A percentile compares a stretch with the other conserved stretches of the same genome.
Conservation (phyloP, 1,140 invertebrate species). For the Parapsyche elsis region DNA sequence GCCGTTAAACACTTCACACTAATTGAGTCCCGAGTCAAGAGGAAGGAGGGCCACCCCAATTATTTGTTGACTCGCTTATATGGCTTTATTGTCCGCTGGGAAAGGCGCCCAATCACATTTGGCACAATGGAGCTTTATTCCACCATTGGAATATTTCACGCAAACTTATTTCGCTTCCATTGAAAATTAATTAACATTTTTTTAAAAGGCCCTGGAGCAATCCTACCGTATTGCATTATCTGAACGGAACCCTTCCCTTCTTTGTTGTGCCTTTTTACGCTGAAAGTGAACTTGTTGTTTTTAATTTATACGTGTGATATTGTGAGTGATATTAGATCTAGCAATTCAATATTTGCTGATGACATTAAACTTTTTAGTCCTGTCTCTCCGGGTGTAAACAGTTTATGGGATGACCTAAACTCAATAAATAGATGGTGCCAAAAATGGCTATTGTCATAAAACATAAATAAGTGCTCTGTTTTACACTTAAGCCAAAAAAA, state of each 20-base stretch:
- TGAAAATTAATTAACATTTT: slow-evolving; percentile 35
- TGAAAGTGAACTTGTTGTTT: no score
- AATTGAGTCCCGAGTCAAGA: slow-evolving; percentile 55
- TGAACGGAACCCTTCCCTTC: neutral
- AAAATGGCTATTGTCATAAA: no score
- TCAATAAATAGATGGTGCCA: no score
- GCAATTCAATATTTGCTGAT: no score
- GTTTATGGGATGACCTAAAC: no score
- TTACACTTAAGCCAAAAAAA: no score
- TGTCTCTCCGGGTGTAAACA: no score
- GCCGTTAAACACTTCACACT: slow-evolving; percentile 51
- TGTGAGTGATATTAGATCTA: no score
- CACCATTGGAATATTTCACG: neutral
- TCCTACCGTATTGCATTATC: neutral
- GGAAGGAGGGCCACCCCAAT: slow-evolving; percentile 43
- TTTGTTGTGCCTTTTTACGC: slow-evolving; percentile 9
- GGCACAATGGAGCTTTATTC: slow-evolving; percentile 33
- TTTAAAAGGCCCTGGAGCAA: neutral
- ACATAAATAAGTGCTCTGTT: no score
- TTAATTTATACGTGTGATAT: no score
- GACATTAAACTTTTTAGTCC: no score
- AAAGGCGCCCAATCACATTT: slow-evolving; percentile 52
- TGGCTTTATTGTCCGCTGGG: slow-evolving; percentile 51
- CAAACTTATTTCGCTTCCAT: neutral
- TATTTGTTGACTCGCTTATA: slow-evolving; percentile 54